A percentile compares a stretch with the other conserved stretches of the same genome.
Evolutionary conservation across 1,140 invertebrate species (phyloP).

Genomic region (Watersipora subatra): DNA sequence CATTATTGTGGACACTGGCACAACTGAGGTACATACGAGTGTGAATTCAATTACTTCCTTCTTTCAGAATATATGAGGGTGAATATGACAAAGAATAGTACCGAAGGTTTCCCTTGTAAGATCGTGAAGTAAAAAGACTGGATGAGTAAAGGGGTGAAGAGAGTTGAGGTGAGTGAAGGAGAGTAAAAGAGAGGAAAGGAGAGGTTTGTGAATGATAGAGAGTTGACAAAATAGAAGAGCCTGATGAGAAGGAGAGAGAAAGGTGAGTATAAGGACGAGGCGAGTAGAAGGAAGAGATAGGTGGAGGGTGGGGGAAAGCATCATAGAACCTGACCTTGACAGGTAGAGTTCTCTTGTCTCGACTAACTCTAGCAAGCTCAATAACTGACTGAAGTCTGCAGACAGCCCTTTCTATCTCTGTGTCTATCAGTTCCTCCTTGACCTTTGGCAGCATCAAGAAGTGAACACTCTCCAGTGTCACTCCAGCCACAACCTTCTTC

Average conservation of each 20-base stretch:
- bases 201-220: neutral
- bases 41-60: neutral
- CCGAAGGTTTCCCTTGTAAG: too few relatives aligned
- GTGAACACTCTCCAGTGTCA: conserved; percentile 26
- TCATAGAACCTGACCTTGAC: conserved; percentile 60
- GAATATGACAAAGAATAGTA: too few relatives aligned
- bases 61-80: too few relatives aligned
- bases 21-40: neutral
- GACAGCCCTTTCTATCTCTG: conserved; percentile 75
- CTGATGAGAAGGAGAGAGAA: neutral
- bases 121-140: too few relatives aligned
- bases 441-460: conserved; percentile 73
- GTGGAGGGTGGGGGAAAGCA: too few relatives aligned
- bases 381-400: conserved; percentile 85
- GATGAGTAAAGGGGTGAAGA: too few relatives aligned
- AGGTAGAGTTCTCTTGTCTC: conserved; percentile 84
- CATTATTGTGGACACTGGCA: neutral
- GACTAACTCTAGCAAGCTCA: conserved; percentile 76
- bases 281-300: too few relatives aligned
- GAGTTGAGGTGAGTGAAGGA: neutral
- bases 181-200: neutral
- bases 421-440: conserved; percentile 59
- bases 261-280: neutral
- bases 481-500: conserved; percentile 35
- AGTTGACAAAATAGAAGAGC: neutral